phyloP scores from a whole-genome alignment of 2,113 vertebrate species.

The Myiopsitta monachus region DNA sequence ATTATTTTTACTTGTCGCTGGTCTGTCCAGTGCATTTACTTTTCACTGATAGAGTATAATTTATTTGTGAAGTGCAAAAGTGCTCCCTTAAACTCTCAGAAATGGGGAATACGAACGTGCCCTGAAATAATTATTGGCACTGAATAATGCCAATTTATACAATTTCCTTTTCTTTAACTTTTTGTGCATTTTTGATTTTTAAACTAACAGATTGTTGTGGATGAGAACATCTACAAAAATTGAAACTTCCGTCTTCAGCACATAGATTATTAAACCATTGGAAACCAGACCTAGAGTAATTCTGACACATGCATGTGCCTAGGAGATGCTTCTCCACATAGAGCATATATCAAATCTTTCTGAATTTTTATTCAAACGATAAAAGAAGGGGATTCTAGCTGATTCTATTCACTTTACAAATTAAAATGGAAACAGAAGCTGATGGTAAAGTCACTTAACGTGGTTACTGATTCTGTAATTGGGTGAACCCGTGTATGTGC shows the following conservation, averaged over 20 bases:
- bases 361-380: not conserved
- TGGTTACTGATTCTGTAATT: not conserved
- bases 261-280: not conserved
- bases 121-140: not conserved
- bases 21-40: not conserved
- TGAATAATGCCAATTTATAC: not conserved
- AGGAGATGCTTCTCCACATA: not conserved
- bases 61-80: not conserved
- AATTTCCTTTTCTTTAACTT: not conserved
- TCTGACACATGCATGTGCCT: not conserved
- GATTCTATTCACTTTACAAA: not conserved
- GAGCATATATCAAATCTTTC: not conserved
- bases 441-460: not conserved
- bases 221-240: not conserved
- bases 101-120: not conserved
- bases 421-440: not conserved
- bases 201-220: not conserved
- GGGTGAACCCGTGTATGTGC: not conserved
- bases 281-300: not conserved
- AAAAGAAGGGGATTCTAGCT: not conserved
- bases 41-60: not conserved
- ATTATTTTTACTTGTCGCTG: not conserved
- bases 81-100: not conserved
- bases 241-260: not conserved
- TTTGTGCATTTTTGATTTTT: not conserved